Base-by-base conservation (phyloP, 2,797 vertebrate genomes). In the Rhinogobio ventralis region DNA sequence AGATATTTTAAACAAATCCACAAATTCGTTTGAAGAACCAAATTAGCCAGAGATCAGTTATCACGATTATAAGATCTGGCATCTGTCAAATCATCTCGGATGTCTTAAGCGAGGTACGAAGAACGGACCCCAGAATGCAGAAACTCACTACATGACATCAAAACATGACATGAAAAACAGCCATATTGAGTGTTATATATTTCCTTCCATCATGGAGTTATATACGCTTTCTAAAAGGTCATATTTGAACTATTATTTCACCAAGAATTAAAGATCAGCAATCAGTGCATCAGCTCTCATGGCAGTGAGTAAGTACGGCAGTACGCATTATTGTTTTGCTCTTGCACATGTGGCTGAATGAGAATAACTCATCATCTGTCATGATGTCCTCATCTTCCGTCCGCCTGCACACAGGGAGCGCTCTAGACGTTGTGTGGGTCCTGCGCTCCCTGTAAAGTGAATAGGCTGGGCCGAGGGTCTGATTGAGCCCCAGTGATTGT, bases 401-500 rank as follows among this genome's bases (percentile, higher is more conserved):
- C 39, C 17, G 20, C 79, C 84, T 49, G 60, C 51, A 81, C 11
- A 10, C 8, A 39, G 36, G 36, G 36, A 39, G 36, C 36, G 1
- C 7, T 39, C 7, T 39, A 1, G 51, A 82, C n/a, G n/a, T n/a
- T n/a, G n/a, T n/a, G n/a, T n/a, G n/a, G n/a, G n/a, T n/a, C n/a
- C n/a, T n/a, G 28, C 15, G 2, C 33, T 69, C 55, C 36, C 69
- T 57, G 74, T 57, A 49, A 74, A 79, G 60, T 36, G 49, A 28
- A 73, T 25, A 10, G 73, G 84, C 81, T 53, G 83, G 53, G 67
- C 73, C 15, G 84, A 85, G 51, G 82, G 25, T 64, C 85, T 86
- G 83, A 87, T 87, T 79, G 72, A 87, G 84, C 33, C 25, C 76
- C 53, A 64, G 75, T 86, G 86, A 90, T 90, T 87, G 86, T 88